Percentiles rank a stretch among this genome's conserved stretches.
These are phyloP conservation scores for Xestia ashworthii DNA, from an alignment of 2,888 invertebrate genomes.

Conservation along the genomic window DNA sequence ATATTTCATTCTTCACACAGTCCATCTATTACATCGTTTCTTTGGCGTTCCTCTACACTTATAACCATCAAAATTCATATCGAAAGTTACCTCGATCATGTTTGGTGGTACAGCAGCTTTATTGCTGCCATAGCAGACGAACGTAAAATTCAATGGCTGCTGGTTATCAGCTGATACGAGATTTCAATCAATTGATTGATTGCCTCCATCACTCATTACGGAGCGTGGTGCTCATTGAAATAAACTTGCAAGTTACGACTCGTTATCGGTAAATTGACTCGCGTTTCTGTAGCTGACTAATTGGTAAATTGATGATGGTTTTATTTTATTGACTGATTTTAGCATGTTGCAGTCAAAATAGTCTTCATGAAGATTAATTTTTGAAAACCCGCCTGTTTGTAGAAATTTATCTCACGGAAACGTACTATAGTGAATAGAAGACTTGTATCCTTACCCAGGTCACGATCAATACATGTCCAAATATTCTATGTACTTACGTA, in stretches of 20 bases:
- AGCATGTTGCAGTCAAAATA: not conserved
- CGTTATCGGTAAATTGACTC: conserved; percentile 22
- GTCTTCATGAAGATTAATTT: not conserved
- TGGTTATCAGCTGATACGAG: conserved; percentile 44
- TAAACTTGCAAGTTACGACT: conserved; percentile 36
- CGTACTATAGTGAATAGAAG: not conserved
- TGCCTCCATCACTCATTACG: conserved; percentile 50
- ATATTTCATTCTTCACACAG: not conserved
- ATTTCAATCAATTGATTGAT: conserved; percentile 62
- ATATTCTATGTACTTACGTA: not conserved
- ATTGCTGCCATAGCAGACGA: conserved; percentile 14
- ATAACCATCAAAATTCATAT: not conserved
- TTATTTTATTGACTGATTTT: not conserved
- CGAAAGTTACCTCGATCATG: not conserved
- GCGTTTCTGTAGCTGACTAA: not conserved
- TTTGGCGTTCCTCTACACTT: not conserved
- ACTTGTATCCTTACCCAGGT: not conserved
- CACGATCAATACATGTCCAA: not conserved
- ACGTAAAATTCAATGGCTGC: conserved; percentile 38
- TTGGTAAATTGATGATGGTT: conserved; percentile 12
- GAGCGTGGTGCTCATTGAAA: conserved; percentile 39
- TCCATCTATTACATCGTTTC: not conserved
- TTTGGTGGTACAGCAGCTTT: not conserved
- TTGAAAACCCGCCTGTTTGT: not conserved
- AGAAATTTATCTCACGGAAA: no score